These are phyloP conservation scores for Drosophila nigritarsus DNA, from an alignment of 2,888 invertebrate genomes.

Conservation along the genomic window DNA sequence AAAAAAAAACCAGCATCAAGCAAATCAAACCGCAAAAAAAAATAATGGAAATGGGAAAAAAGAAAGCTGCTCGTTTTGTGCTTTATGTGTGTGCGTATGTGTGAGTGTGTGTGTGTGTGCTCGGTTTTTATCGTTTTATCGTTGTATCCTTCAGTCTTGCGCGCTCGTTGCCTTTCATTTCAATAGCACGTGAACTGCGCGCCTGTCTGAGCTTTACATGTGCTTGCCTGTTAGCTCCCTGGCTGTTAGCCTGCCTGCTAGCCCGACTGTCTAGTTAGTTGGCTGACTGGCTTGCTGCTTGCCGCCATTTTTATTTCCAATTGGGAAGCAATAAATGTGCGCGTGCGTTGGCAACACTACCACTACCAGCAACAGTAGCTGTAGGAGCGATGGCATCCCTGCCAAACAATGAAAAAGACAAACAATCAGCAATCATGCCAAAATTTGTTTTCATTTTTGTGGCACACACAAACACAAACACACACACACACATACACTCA, in stretches of 20 bases:
- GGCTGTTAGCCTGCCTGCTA: neutral
- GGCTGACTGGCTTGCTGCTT: conserved; percentile 47
- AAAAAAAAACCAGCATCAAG: conserved; percentile 53
- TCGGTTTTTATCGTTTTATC: conserved; percentile 51
- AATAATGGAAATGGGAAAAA: conserved; percentile 30
- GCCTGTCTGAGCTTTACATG: conserved; percentile 34
- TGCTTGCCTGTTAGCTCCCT: neutral
- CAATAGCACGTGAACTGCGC: conserved; percentile 54
- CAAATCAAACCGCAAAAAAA: conserved; percentile 61
- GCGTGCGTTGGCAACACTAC: conserved; percentile 73
- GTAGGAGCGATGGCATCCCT: conserved; percentile 36
- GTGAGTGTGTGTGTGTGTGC: conserved; percentile 12
- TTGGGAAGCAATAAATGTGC: conserved; percentile 79
- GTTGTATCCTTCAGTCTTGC: conserved; percentile 19
- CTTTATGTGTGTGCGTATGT: conserved; percentile 9
- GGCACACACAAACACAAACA: conserved; percentile 64
- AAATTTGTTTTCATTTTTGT: conserved; percentile 81
- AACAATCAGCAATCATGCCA: conserved; percentile 80
- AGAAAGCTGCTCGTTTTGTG: conserved; percentile 17
- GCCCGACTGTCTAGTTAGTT: conserved; percentile 36
- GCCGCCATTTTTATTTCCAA: conserved; percentile 78
- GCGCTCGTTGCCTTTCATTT: conserved; percentile 57
- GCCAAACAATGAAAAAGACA: conserved; percentile 79
- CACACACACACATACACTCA: conserved; percentile 30
- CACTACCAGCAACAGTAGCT: conserved; percentile 23